Evolutionary conservation across 2,113 vertebrate species (phyloP).

Genomic region (Rhinolophus sinicus): DNA sequence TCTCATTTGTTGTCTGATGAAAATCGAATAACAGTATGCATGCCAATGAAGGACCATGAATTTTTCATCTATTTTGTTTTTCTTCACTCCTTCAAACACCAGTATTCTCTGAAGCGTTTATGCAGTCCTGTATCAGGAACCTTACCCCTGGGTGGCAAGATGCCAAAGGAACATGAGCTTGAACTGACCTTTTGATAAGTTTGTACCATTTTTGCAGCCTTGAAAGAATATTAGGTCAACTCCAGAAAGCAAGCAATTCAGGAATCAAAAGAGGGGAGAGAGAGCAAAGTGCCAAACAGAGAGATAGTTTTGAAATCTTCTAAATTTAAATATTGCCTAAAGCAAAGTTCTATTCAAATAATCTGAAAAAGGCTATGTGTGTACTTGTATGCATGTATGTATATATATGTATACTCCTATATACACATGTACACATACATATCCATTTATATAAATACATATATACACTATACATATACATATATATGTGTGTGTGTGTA

Average conservation of each 20-base stretch:
- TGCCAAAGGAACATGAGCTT: conserved; percentile 44
- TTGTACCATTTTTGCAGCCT: conserved; percentile 30
- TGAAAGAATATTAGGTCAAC: not conserved
- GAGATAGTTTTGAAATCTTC: conserved; percentile 18
- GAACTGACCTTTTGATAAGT: conserved; percentile 69
- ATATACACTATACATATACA: not conserved
- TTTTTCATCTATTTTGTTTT: conserved; percentile 71
- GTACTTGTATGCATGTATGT: not conserved
- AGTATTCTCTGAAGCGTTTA: conserved; percentile 66
- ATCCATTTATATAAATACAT: not conserved
- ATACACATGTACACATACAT: not conserved
- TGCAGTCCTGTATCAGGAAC: conserved; percentile 7
- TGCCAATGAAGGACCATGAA: conserved; percentile 70
- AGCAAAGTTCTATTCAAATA: conserved; percentile 40
- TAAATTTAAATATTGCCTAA: conserved; percentile 48
- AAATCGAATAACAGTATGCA: conserved; percentile 63
- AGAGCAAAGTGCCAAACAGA: conserved; percentile 30
- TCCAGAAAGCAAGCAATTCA: conserved; percentile 42
- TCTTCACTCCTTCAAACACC: conserved; percentile 43
- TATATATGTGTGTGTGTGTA: too few species aligned
- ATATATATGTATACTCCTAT: not conserved
- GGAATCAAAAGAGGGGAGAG: conserved; percentile 23
- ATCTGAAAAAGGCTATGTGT: not conserved
- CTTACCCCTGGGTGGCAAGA: conserved; percentile 10
- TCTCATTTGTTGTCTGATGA: conserved; percentile 77